A percentile compares a stretch with the other conserved stretches of the same genome.
Conservation (phyloP, 2,113 vertebrate genomes). For the Zootoca vivipara region DNA sequence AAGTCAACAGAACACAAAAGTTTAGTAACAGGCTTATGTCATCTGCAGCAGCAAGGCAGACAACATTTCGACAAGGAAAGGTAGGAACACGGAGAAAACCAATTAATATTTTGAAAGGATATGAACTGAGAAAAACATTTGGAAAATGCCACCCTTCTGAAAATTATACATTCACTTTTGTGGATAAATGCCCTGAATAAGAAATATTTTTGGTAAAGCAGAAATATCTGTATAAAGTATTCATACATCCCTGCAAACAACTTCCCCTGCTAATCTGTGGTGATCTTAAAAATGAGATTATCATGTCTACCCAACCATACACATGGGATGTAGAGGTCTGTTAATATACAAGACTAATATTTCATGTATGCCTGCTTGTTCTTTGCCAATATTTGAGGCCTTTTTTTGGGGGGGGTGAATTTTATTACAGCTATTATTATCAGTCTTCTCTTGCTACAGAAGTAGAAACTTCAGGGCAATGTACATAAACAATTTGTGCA, state of each 20-base stretch:
- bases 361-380: not conserved
- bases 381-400: not conserved
- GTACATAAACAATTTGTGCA: slow-evolving; percentile 19
- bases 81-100: not conserved
- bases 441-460: not conserved
- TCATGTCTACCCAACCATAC: not conserved
- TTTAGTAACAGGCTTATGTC: not conserved
- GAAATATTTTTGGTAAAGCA: not conserved
- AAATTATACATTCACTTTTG: not conserved
- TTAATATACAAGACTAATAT: not conserved
- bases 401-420: not conserved
- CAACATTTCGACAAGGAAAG: not conserved
- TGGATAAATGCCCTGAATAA: not conserved
- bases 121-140: not conserved
- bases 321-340: not conserved
- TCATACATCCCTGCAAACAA: not conserved
- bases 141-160: not conserved
- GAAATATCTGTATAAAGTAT: not conserved
- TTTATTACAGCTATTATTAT: not conserved
- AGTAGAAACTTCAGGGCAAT: slow-evolving; percentile 2
- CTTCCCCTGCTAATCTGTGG: not conserved
- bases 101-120: not conserved
- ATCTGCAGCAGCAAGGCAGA: not conserved
- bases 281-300: not conserved
- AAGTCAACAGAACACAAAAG: not conserved